Evolutionary conservation across 2,113 vertebrate species (phyloP).

Genomic region (Muntiacus muntjak): DNA sequence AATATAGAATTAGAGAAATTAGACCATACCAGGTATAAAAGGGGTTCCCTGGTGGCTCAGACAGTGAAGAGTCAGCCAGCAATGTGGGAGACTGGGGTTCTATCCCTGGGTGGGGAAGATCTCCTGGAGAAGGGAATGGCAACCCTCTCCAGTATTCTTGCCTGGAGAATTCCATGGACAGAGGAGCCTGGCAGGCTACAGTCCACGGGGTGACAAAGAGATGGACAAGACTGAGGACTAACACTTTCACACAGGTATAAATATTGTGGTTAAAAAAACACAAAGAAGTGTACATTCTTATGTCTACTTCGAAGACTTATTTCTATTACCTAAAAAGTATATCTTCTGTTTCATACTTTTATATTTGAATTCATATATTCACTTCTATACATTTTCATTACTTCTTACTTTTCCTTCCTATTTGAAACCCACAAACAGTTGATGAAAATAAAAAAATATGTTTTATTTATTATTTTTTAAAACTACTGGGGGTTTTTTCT

Average conservation of each 20-base stretch:
- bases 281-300: background rate
- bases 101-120: background rate
- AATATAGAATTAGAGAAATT: background rate
- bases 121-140: background rate
- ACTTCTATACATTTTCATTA: background rate
- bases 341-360: background rate
- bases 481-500: background rate
- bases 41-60: background rate
- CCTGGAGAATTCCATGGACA: background rate
- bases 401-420: background rate
- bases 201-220: background rate
- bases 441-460: background rate
- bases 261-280: background rate
- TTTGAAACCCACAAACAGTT: background rate
- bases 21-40: background rate
- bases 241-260: background rate
- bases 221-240: background rate
- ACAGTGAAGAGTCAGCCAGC: background rate
- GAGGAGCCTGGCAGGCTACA: background rate
- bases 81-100: background rate
- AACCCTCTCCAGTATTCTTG: background rate
- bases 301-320: background rate
- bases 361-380: background rate
- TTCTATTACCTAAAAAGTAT: background rate
- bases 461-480: background rate